Evolutionary conservation across 2,113 vertebrate genomes (phyloP), one percentile per base, ranked within the genome.

Genomic region (Eleginops maclovinus): DNA sequence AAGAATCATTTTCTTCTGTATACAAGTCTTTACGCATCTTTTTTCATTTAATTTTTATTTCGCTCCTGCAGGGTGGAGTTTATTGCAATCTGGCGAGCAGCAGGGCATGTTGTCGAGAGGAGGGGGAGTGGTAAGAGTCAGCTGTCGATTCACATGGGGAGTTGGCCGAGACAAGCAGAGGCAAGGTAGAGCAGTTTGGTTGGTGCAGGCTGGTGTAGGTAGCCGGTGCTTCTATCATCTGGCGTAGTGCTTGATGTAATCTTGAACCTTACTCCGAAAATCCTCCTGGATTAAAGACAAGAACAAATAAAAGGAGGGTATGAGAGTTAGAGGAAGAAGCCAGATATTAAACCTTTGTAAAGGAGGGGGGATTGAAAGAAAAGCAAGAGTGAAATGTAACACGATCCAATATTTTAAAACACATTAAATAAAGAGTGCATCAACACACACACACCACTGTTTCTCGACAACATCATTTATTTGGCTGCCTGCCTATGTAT

Each of bases 161-260:
- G 72, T 84, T 62, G 75, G 88, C 83, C 88, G 72, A 69, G 79
- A 61, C 65, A 82, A 87, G 88, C 84, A 62, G 87, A 88, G 88
- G 89, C 87, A 80, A 89, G 74, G 86, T 86, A 71, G 87, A 90
- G 90, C 78, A 69, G 90, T 87, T 89, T 83, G 81, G 87, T 85
- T 87, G 87, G 59, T 72, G 81, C 77, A 77, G 83, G 71, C 60
- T 40, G 69, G 58, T 12, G 77, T 31, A 50, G 59, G 49, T 14
- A 77, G 74, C 86, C 41, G 0, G 84, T 89, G 64, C 77, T 26
- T 88, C 90, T 94, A 97, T 98, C 97, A 98, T 98, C 97, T 98
- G 47, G 97, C 97, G 0, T 96, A 98, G 82, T 94, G 94, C 91
- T 96, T 97, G 90, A 98, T 97, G 95, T 97, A 98, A 93, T 98